Percentiles rank a stretch among this genome's conserved stretches.
These are phyloP conservation scores for Brachyopa scutellaris DNA, from an alignment of 2,888 invertebrate species.

Conservation along the genomic window DNA sequence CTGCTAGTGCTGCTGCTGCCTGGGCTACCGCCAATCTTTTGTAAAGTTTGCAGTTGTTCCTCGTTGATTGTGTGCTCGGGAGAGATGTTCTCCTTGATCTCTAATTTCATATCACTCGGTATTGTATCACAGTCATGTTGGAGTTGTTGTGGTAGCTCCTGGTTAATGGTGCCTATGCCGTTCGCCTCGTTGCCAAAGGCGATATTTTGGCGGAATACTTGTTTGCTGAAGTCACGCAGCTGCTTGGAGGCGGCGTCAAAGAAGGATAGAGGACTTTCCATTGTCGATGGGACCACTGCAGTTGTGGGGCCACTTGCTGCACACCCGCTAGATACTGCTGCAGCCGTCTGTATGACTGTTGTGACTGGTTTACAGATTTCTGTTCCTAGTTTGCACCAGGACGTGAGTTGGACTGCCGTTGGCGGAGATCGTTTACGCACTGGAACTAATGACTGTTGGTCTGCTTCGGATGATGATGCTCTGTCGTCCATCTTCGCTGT, in stretches of 20 bases:
- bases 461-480: slow-evolving; percentile 23
- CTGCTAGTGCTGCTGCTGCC: slow-evolving; percentile 67
- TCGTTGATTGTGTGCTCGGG: slow-evolving; percentile 84
- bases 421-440: slow-evolving; percentile 74
- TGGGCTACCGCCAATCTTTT: slow-evolving; percentile 75
- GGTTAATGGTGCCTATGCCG: slow-evolving; percentile 66
- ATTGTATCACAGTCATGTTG: slow-evolving; percentile 82
- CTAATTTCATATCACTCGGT: slow-evolving; percentile 84
- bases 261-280: slow-evolving; percentile 76
- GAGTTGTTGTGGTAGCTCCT: slow-evolving; percentile 60
- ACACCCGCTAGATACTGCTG: slow-evolving; percentile 51
- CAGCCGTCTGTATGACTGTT: slow-evolving; percentile 71
- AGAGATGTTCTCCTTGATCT: slow-evolving; percentile 86
- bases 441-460: slow-evolving; percentile 69
- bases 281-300: slow-evolving; percentile 71
- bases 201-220: slow-evolving; percentile 80
- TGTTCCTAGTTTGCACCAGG: slow-evolving; percentile 74
- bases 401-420: slow-evolving; percentile 44
- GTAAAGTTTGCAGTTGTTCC: slow-evolving; percentile 77
- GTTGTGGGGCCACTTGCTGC: slow-evolving; percentile 62
- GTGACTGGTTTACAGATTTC: slow-evolving; percentile 73
- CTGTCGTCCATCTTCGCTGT: slow-evolving; percentile 15
- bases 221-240: slow-evolving; percentile 79
- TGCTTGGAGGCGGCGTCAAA: slow-evolving; percentile 80
- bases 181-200: slow-evolving; percentile 77